Percentiles rank a stretch among this genome's conserved stretches.
Conservation (phyloP, 2,797 vertebrate genomes). For the Aphelocoma californica region DNA sequence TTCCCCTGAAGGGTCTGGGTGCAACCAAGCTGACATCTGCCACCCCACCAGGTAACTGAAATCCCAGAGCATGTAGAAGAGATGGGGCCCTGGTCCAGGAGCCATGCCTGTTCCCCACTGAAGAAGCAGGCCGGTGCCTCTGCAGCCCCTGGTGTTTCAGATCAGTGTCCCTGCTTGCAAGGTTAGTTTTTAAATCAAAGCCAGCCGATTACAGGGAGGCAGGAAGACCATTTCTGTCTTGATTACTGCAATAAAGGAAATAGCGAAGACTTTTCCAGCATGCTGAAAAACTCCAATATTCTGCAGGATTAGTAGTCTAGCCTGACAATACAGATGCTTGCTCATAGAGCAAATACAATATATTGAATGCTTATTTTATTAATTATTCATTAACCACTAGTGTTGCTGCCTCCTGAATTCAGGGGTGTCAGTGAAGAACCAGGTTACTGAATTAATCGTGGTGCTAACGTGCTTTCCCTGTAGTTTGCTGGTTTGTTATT, state of each 20-base stretch:
- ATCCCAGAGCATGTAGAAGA: fast-evolving
- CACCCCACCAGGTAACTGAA: not conserved
- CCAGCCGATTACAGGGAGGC: not conserved
- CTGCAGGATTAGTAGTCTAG: not conserved
- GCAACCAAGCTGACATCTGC: not conserved
- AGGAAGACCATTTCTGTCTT: not conserved
- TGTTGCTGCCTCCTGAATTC: not conserved
- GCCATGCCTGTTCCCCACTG: not conserved
- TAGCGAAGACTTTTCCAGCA: not conserved
- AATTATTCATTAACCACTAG: not conserved
- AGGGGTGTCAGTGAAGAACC: not conserved
- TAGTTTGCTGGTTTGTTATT: not conserved
- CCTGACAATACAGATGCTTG: not conserved
- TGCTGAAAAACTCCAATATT: not conserved
- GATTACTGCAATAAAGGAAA: slow-evolving; percentile 10
- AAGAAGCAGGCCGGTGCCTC: not conserved
- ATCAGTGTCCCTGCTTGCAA: not conserved
- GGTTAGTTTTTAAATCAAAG: not conserved
- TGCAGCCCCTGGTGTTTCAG: not conserved
- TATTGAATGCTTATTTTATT: not conserved
- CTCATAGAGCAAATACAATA: not conserved
- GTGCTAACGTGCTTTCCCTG: not conserved
- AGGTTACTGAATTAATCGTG: not conserved
- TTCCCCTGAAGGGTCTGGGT: not conserved
- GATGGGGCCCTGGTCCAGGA: not conserved